Conservation (phyloP, 2,888 invertebrate species). For the Ennomos quercinarius region DNA sequence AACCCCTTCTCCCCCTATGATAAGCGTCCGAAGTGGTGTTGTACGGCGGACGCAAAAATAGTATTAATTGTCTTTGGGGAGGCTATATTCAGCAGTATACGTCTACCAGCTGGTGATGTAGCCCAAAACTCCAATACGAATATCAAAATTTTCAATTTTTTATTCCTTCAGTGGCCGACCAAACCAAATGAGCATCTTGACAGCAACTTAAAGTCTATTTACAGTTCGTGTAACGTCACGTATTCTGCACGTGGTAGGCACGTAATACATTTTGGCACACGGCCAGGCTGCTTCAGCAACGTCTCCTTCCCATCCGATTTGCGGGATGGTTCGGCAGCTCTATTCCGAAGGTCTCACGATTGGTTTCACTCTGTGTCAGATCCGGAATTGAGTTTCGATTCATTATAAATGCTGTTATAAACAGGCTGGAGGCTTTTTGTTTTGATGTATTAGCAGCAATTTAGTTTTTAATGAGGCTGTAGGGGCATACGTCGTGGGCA, state of each 20-base stretch:
- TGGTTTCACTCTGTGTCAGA: constrained; percentile 54
- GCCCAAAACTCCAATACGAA: no score
- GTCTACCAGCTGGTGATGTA: no score
- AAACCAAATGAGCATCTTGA: constrained; percentile 35
- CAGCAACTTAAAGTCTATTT: constrained; percentile 42
- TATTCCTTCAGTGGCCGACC: constrained; percentile 12
- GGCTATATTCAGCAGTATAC: no score
- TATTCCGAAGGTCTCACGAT: constrained; percentile 49
- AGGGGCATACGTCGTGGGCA: no score
- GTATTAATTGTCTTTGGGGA: no score
- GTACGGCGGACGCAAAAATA: no score
- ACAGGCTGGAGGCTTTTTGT: not conserved
- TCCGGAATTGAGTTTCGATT: constrained; percentile 38
- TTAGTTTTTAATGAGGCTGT: no score
- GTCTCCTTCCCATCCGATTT: constrained; percentile 56
- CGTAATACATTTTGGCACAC: constrained; percentile 55
- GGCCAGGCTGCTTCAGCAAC: constrained; percentile 50
- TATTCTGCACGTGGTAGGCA: constrained; percentile 46
- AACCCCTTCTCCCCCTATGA: no score
- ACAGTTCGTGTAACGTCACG: constrained; percentile 48
- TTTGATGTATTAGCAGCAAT: not conserved
- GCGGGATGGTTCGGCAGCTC: constrained; percentile 47
- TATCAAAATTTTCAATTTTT: constrained; percentile 2
- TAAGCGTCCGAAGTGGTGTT: no score
- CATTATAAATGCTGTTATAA: constrained; percentile 36